Base-by-base conservation (phyloP, 2,797 vertebrate genomes). In the Aphelocoma californica region DNA sequence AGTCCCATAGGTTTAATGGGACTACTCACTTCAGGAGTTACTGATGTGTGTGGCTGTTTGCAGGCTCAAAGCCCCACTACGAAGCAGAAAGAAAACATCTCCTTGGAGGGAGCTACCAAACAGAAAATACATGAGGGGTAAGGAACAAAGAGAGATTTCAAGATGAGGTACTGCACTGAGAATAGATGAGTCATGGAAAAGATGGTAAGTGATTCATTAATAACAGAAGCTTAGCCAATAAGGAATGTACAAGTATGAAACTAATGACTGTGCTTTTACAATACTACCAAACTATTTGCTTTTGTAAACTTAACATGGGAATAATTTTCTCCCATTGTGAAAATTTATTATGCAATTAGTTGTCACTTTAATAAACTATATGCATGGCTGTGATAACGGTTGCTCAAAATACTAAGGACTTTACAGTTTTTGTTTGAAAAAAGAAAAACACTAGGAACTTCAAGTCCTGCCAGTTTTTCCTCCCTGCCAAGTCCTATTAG, bases 401-500 rank as follows among this genome's bases (percentile, higher is more conserved):
- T 96, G 93, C 93, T 97, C 87, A 96, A 98, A 98, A 97, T 96
- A 92, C 95, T 95, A 92, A 94, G 93, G 97, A 96, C 88, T 97
- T 97, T 95, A 95, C 94, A 94, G 96, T 97, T 97, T 94, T 96
- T 95, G 96, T 98, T 97, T 97, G 97, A 95, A 95, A 98, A 97
- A 94, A 95, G 96, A 95, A 96, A 97, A 97, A 97, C 96, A 97
- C 96, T 97, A 97, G 92, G 98, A 98, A 98, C 98, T 96, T 91
- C 97, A 97, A 98, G 98, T 98, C 88, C 98, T 98, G 98, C 98
- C 98, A 98, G 98, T 95, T 98, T 97, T 98, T 97, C 90, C 97
- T 97, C 97, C 95, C 96, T 98, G 98, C 98, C 98, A 98, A 98
- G 97, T 98, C 97, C 98, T 98, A 98, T 98, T 98, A 98, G 98